These are phyloP conservation scores for Anolis carolinensis DNA, from an alignment of 2,113 vertebrate genomes.

Conservation along the genomic window DNA sequence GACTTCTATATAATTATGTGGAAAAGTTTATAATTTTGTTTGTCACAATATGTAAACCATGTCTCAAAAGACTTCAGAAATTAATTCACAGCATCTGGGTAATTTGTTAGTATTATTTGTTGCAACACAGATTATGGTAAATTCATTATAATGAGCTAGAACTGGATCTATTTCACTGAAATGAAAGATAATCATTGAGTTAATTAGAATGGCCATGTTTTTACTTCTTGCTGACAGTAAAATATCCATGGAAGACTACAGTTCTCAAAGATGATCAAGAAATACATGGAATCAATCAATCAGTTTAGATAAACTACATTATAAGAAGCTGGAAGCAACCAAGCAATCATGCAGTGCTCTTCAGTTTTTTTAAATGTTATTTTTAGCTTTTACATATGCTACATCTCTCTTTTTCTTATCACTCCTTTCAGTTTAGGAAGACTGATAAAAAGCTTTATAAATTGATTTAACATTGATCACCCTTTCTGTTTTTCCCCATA, in stretches of 20 bases:
- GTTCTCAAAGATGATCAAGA: not conserved
- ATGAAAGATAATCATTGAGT: not conserved
- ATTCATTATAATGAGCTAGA: not conserved
- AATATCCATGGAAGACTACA: not conserved
- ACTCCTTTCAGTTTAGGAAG: not conserved
- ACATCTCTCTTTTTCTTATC: not conserved
- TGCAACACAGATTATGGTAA: not conserved
- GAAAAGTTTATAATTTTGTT: not conserved
- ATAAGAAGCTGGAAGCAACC: not conserved
- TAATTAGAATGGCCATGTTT: not conserved
- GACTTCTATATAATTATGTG: not conserved
- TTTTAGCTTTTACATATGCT: not conserved
- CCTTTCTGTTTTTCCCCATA: not conserved
- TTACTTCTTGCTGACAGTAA: not conserved
- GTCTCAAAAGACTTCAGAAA: not conserved
- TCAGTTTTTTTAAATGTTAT: not conserved
- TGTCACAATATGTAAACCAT: not conserved
- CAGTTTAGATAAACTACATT: not conserved
- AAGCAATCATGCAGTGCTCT: not conserved
- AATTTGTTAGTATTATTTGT: not conserved
- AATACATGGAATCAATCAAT: not conserved
- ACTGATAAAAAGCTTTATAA: not conserved
- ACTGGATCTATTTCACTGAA: not conserved
- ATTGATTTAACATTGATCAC: not conserved
- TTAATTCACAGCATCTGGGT: not conserved